Base-by-base conservation (phyloP, 1,140 invertebrate species). In the Arctopsyche grandis region DNA sequence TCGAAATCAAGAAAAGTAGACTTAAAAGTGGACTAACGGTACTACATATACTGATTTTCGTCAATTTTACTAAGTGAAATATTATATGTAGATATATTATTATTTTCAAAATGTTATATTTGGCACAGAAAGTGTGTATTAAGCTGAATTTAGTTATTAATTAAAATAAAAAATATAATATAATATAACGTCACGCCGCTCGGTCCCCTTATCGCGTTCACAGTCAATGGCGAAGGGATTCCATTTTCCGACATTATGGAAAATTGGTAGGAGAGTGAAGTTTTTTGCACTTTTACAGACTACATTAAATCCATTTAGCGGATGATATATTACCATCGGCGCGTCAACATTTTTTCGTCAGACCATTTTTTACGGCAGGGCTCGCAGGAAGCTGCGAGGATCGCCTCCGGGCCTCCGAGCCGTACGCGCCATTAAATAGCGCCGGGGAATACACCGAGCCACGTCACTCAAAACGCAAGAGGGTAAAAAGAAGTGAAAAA, bases 241-340 rank as follows among this genome's bases (percentile, higher is more conserved):
- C 69, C 77, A 9, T 73, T 69, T 78, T 77, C 58, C 48, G 63
- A 76, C 73, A 80, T 80, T 82, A 82, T 82, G 81, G 81, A 82
- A 82, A 82, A 82, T 80, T 69, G 46, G 63, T 29, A 69, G 74
- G 58, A 46, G 38, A 80, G 79, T 80, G 79, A 79, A 79, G 79
- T 80, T 82, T 82, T 82, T 82, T 80, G 81, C 81, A 82, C 79
- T 82, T 82, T 82, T 80, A 80, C 81, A 80, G 81, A 82, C 81
- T 82, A 82, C 81, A 82, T 82, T 82, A 82, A 82, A 82, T 82
- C 81, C 81, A 82, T 82, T 82, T 82, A 82, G 77, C 66, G 81
- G 81, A 82, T 82, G 81, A 82, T 82, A 80, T 79, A 82, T 82
- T 78, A 58, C 79, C 43, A 9, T 29, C 74, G 79, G 74, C 44